Evolutionary conservation across 2,113 vertebrate genomes (phyloP).

Genomic region (Thamnaconus septentrionalis): DNA sequence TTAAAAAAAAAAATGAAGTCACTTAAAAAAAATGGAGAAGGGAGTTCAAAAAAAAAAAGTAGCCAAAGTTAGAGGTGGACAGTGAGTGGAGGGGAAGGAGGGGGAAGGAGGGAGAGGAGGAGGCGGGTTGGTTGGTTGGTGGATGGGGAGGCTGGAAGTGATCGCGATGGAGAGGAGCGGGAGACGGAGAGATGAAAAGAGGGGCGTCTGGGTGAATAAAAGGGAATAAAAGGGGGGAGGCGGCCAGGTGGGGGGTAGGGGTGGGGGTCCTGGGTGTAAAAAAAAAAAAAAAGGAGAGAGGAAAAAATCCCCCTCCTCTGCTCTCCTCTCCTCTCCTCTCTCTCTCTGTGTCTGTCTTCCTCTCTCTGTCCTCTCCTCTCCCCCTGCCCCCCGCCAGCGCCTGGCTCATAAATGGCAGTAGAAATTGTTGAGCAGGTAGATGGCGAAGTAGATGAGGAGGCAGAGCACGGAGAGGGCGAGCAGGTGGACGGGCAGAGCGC

Average conservation of each 20-base stretch:
- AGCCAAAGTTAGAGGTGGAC: slow-evolving; percentile 65
- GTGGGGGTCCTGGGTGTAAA: background rate
- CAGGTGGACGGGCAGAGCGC: slow-evolving; percentile 75
- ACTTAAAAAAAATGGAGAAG: background rate
- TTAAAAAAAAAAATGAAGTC: too few relatives aligned
- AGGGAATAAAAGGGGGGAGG: slow-evolving; percentile 27
- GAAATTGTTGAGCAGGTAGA: slow-evolving; percentile 80
- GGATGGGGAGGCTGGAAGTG: slow-evolving; percentile 52
- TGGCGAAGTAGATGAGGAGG: slow-evolving; percentile 79
- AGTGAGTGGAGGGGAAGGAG: slow-evolving; percentile 36
- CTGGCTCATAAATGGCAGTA: slow-evolving; percentile 72
- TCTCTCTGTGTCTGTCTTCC: slow-evolving; percentile 39
- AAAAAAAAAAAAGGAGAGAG: slow-evolving; percentile 42
- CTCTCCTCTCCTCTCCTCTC: slow-evolving; percentile 37
- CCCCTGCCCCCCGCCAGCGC: slow-evolving; percentile 2
- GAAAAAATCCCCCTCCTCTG: slow-evolving; percentile 56
- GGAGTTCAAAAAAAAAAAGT: slow-evolving; percentile 51
- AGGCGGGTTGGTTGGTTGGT: slow-evolving; percentile 45
- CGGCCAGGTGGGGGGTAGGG: too few relatives aligned
- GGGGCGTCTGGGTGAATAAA: background rate
- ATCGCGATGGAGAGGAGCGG: slow-evolving; percentile 50
- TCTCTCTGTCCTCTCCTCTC: slow-evolving; percentile 43
- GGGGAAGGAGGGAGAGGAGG: slow-evolving; percentile 41
- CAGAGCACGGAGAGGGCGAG: slow-evolving; percentile 76
- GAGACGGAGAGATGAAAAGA: slow-evolving; percentile 46